Base-by-base conservation (phyloP, 2,888 invertebrate genomes). In the Troides helena region DNA sequence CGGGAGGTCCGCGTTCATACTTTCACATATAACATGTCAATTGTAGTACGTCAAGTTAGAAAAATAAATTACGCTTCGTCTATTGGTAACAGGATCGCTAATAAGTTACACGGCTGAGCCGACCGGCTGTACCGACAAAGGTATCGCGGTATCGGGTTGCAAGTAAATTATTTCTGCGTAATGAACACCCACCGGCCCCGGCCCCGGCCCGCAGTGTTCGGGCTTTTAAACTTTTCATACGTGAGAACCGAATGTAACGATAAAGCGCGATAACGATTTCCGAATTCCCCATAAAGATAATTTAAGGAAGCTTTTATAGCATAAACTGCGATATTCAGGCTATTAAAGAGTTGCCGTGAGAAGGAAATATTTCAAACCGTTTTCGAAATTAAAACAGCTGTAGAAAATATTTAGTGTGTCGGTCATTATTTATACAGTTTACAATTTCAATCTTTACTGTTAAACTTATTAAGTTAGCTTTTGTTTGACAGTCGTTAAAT, bases 191-290 rank as follows among this genome's bases (percentile, higher is more conserved):
- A 63, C 74, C 72, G 77, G 84, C 21, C 21, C 21, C 21, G 21
- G 21, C 21, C 21, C 74, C 72, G 77, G 84, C 85, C 74, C 72
- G 77, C 83, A 85, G 86, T 86, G 85, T 86, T 82, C 82, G 67
- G 89, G 89, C 86, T 90, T 90, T 90, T 90, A 88, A 90, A 88
- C 88, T 77, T 75, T 80, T 77, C 80, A 86, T 83, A 88, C 86
- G 89, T 87, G 86, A 84, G 81, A 81, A 83, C 74, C 72, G 79
- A 80, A 79, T 80, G 74, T 81, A 84, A 82, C 83, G 80, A 85
- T 84, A 80, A 81, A 79, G 80, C 73, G 74, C 74, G 79, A 73
- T 74, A 75, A 76, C 77, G 74, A 74, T 76, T 77, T 78, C 76
- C 75, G 74, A 78, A 77, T 76, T 75, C 71, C 73, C 79, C 77